Base-by-base conservation (phyloP, 1,140 invertebrate species). In the Drosophila bocqueti region DNA sequence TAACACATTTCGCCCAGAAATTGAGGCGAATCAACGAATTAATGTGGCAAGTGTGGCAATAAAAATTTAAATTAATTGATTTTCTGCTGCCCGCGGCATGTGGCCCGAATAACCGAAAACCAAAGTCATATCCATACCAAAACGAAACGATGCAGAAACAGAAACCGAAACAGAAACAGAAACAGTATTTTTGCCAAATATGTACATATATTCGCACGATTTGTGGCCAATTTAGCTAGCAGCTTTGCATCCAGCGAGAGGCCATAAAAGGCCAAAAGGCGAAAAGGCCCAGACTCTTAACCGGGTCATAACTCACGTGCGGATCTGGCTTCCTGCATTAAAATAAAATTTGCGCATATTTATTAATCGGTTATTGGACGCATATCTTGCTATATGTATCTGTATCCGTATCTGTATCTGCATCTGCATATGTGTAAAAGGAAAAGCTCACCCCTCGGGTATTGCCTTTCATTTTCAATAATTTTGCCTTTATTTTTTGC, bases 1-100 rank as follows among this genome's bases (percentile, higher is more conserved):
- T n/a, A 49, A 42, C 66, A 73, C 69, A 73, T 73, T 73, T 73
- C 21, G 52, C 34, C 31, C 69, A 42, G 42, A 72, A 72, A 72
- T 72, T 59, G 52, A 72, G 69, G 69, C 67, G 67, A 72, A 73
- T 72, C 69, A 73, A 73, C 69, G 69, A 73, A 73, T 73, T 73
- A 73, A 73, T 73, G 71, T 73, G 66, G 69, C 69, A 72, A 76
- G 74, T 76, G 72, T 76, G 72, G 84, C 84, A 87, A 87, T 83
- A 89, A 87, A 87, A 74, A 71, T 67, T 74, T 52, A 77, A 87
- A 87, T 87, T 87, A 87, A 87, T 89, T 89, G 83, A 89, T 83
- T 80, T 81, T 74, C 4, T 58, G 49, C 54, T 63, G 63, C 50
- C 58, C 54, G 49, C 62, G 69, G 79, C 75, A 62, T 75, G 50